Conservation (phyloP, 2,888 invertebrate genomes). For the Orchestes rusci region DNA sequence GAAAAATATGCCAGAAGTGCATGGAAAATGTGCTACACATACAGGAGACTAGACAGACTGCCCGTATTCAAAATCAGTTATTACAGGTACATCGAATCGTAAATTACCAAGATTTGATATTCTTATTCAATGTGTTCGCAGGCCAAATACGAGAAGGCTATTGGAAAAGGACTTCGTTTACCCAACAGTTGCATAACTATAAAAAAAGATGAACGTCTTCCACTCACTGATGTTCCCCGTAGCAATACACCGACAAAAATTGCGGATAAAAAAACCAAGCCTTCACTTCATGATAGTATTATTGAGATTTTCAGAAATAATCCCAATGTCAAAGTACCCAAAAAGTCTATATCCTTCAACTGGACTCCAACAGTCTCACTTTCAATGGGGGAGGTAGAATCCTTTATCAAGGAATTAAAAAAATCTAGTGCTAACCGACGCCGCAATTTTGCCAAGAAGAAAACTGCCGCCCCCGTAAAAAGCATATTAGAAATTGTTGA, state of each 20-base stretch:
- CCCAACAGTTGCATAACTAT: conserved; percentile 15
- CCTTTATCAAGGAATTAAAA: no score
- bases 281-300: no score
- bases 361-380: conserved; percentile 27
- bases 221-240: not conserved
- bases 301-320: conserved; percentile 21
- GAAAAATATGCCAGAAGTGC: conserved; percentile 33
- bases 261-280: not conserved
- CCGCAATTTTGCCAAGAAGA: conserved; percentile 13
- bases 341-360: conserved; percentile 21
- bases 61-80: conserved; percentile 3
- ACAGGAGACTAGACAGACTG: conserved; percentile 6
- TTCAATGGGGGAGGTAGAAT: conserved; percentile 28
- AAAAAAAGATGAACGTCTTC: not conserved
- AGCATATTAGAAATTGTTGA: not conserved
- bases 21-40: conserved; percentile 19
- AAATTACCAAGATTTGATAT: not conserved
- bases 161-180: conserved; percentile 8
- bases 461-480: conserved; percentile 6
- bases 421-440: no score
- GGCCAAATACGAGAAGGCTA: conserved; percentile 6
- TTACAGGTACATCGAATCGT: conserved; percentile 5
- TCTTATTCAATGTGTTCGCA: conserved; percentile 5
- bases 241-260: not conserved
- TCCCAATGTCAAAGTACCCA: conserved; percentile 26